Evolutionary conservation across 1,140 invertebrate genomes (phyloP).

Genomic region (Drosophila chauvacae): DNA sequence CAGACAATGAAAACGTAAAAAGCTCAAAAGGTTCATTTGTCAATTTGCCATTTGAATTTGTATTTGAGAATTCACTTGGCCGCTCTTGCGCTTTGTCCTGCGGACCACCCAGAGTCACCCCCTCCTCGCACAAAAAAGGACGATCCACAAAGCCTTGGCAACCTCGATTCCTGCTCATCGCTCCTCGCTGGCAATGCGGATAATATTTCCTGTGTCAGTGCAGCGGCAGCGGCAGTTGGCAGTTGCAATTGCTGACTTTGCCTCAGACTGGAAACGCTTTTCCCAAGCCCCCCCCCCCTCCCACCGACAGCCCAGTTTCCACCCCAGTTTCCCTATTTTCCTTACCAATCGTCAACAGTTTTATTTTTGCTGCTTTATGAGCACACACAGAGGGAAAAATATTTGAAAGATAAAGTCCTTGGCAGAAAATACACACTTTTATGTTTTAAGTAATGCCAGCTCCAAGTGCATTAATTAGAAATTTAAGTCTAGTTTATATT

Average conservation of each 20-base stretch:
- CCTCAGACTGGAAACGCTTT: conserved; percentile 18
- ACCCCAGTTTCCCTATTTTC: conserved; percentile 23
- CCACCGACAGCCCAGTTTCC: conserved; percentile 3
- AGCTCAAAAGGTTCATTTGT: conserved; percentile 81
- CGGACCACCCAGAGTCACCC: conserved; percentile 8
- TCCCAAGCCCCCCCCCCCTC: neutral
- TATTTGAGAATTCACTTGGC: conserved; percentile 82
- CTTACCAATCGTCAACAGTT: conserved; percentile 74
- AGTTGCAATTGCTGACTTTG: conserved; percentile 61
- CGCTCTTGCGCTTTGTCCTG: conserved; percentile 78
- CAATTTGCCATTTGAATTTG: conserved; percentile 83
- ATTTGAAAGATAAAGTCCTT: neutral
- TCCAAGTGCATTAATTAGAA: neutral
- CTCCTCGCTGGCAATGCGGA: conserved; percentile 69
- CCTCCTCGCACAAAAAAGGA: conserved; percentile 1
- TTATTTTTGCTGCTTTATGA: conserved; percentile 79
- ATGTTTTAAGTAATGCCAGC: too few species aligned
- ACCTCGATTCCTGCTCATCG: conserved; percentile 52
- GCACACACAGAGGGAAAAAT: conserved; percentile 19
- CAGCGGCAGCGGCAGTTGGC: conserved; percentile 74
- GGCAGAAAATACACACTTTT: too few species aligned
- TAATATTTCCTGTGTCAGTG: conserved; percentile 82
- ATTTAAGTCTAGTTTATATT: neutral
- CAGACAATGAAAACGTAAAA: conserved; percentile 79
- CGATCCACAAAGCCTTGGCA: conserved; percentile 45